Evolutionary conservation across 2,888 invertebrate species (phyloP), one percentile per base, ranked within the genome.

Genomic region (Glaucopsyche alexis): DNA sequence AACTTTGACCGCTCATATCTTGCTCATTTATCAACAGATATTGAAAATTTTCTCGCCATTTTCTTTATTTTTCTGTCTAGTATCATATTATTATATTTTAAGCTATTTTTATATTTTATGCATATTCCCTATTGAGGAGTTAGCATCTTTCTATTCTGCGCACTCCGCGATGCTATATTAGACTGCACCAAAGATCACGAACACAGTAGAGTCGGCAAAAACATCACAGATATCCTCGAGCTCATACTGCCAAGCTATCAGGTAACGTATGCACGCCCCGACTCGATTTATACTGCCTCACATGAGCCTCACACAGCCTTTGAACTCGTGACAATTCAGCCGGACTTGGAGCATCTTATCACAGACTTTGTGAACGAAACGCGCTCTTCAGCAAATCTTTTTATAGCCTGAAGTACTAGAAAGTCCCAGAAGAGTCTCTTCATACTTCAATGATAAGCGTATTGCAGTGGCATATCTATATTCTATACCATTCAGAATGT

Each of bases 221-320:
- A 47, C 47, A 11, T 47, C 47, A 9, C 47, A 47, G 55, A 55
- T 55, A 55, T 55, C n/a, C n/a, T 19, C 7, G 6, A 55, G 55
- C 1, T 7, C 42, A 8, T 42, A 13, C 60, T 19, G 14, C 14
- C 64, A 7, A 40, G 14, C 38, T 65, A 65, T 65, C 65, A 65
- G 65, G 65, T 65, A 65, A 65, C 65, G 65, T 65, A 65, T 65
- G 65, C 38, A 65, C 65, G 65, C 65, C 65, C 38, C 40, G 40
- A 65, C 65, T 65, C 65, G 65, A 65, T 65, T 65, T 65, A 65
- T 65, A 65, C 38, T 3, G 29, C 29, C 29, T 16, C n/a, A 19
- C 55, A 7, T 4, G 11, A 29, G 29, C 29, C 29, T 16, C n/a
- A 19, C 55, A 7, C 13, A 19, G 55, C 55, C 55, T 55, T 55